Evolutionary conservation across 2,113 vertebrate species (phyloP).

Genomic region (Baryphthengus martii): DNA sequence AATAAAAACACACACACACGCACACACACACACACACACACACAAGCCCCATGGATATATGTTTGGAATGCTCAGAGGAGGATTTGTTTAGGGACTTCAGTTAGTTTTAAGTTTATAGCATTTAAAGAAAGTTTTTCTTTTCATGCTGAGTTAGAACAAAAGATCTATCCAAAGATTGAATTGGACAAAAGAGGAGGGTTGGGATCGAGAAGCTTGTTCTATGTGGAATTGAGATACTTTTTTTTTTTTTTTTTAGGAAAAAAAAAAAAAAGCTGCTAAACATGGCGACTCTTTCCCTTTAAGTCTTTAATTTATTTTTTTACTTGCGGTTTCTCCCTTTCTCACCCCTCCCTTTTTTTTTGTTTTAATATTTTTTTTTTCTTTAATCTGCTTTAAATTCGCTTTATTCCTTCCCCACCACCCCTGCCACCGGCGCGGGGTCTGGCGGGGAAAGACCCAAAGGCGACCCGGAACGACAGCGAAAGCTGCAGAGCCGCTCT

Average conservation of each 20-base stretch:
- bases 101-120: slow-evolving; percentile 80
- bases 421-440: slow-evolving; percentile 24
- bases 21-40: background rate
- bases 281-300: slow-evolving; percentile 77
- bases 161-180: slow-evolving; percentile 75
- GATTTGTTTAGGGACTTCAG: slow-evolving; percentile 79
- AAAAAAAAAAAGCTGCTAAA: slow-evolving; percentile 63
- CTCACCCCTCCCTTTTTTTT: background rate
- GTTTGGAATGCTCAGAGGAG: slow-evolving; percentile 72
- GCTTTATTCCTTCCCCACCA: slow-evolving; percentile 46
- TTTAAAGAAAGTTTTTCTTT: slow-evolving; percentile 84
- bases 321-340: background rate
- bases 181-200: slow-evolving; percentile 79
- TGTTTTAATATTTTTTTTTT: background rate
- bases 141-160: slow-evolving; percentile 85
- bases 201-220: slow-evolving; percentile 72
- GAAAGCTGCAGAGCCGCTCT: slow-evolving; percentile 42
- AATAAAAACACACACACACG: slow-evolving; percentile 61
- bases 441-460: slow-evolving; percentile 59
- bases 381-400: slow-evolving; percentile 61
- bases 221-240: slow-evolving; percentile 73
- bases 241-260: background rate
- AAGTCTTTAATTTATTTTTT: slow-evolving; percentile 61
- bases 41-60: slow-evolving; percentile 55
- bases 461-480: slow-evolving; percentile 72